Conservation (phyloP, 2,113 vertebrate species). For the Platichthys stellatus region DNA sequence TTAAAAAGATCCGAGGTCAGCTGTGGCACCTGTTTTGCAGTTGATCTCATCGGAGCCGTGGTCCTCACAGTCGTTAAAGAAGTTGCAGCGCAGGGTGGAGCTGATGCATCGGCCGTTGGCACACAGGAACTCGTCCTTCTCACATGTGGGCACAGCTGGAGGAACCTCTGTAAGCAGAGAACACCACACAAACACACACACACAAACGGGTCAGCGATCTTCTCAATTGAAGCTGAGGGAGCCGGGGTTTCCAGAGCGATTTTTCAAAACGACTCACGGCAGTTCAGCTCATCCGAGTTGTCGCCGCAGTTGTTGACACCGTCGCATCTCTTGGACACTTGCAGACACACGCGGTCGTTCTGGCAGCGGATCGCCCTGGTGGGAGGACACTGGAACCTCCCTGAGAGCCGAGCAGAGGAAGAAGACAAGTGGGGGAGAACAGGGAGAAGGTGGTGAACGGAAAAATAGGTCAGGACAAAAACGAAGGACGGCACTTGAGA, state of each 20-base stretch:
- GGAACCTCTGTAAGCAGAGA: constrained; percentile 56
- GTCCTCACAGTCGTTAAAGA: constrained; percentile 95
- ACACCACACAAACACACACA: not conserved
- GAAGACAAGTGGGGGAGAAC: not conserved
- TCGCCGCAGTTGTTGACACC: constrained; percentile 93
- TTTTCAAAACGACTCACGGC: constrained; percentile 82
- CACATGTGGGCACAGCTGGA: constrained; percentile 80
- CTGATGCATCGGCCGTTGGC: constrained; percentile 89
- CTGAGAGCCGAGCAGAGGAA: constrained; percentile 65
- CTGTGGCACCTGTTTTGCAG: constrained; percentile 77
- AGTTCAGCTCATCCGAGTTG: constrained; percentile 90
- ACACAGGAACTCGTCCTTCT: constrained; percentile 92
- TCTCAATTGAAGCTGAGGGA: not conserved
- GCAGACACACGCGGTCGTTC: constrained; percentile 93
- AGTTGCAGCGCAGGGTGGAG: constrained; percentile 89
- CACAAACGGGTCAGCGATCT: constrained; percentile 11
- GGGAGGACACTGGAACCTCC: constrained; percentile 93
- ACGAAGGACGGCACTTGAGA: not conserved
- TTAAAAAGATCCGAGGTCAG: not conserved
- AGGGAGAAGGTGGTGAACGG: not conserved
- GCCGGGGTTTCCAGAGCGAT: not conserved
- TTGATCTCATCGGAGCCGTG: constrained; percentile 90
- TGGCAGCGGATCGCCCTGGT: constrained; percentile 94
- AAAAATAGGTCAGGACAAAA: not conserved
- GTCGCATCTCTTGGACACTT: constrained; percentile 90